A percentile compares a stretch with the other conserved stretches of the same genome.
Conservation (phyloP, 2,113 vertebrate genomes). For the Heterotis niloticus region DNA sequence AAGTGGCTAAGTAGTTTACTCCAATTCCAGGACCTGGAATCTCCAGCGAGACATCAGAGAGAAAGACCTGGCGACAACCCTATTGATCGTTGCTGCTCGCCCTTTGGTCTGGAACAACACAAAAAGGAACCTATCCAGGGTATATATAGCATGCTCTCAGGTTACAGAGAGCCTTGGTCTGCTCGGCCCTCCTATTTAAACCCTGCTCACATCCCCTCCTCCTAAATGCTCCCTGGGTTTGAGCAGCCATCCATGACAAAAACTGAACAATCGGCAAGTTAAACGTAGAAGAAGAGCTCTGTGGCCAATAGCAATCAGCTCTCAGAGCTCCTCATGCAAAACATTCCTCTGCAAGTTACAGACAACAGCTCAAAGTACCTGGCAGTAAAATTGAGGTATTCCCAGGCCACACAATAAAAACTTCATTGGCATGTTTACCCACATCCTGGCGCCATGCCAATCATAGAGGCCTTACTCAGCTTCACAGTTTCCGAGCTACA, state of each 20-base stretch:
- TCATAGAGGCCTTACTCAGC: no score
- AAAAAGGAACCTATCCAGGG: slow-evolving; percentile 62
- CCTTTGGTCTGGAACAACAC: slow-evolving; percentile 32
- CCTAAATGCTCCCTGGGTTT: slow-evolving; percentile 19
- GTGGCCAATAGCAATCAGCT: no score
- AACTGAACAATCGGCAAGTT: not conserved
- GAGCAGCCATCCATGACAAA: slow-evolving; percentile 20
- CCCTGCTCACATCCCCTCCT: slow-evolving; percentile 54
- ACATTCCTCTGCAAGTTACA: not conserved
- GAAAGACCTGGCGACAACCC: slow-evolving; percentile 31
- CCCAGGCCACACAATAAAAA: not conserved
- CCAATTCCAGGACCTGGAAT: slow-evolving; percentile 22
- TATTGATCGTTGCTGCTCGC: slow-evolving; percentile 39
- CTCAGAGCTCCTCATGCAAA: not conserved
- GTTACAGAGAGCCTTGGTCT: slow-evolving; percentile 60
- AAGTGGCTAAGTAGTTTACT: not conserved
- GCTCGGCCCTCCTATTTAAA: slow-evolving; percentile 61
- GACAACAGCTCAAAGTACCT: not conserved
- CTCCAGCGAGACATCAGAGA: not conserved
- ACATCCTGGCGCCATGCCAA: not conserved
- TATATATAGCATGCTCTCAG: slow-evolving; percentile 70
- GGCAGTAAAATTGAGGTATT: not conserved
- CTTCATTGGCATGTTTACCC: not conserved
- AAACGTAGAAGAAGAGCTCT: not conserved
- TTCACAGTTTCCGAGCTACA: not conserved